phyloP scores from a whole-genome alignment of 2,113 vertebrate species.

The Sisor rabdophorus region DNA sequence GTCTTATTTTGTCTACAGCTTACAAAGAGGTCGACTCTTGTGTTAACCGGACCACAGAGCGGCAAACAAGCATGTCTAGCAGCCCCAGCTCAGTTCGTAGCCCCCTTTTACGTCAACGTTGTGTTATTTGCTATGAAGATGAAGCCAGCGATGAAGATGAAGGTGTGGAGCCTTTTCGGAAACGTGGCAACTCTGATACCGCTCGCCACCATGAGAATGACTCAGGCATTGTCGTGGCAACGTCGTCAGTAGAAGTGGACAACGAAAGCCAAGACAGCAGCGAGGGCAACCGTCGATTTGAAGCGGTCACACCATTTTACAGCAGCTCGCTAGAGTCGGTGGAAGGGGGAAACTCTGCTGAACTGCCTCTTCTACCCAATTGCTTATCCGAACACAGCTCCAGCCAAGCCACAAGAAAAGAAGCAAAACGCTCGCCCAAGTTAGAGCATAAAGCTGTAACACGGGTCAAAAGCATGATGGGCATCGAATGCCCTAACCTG shows the following conservation, averaged over 20 bases:
- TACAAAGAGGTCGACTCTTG: conserved; percentile 59
- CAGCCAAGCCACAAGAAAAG: conserved; percentile 63
- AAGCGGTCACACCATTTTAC: conserved; percentile 58
- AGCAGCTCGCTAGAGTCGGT: conserved; percentile 61
- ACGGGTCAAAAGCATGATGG: conserved; percentile 74
- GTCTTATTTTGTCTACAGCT: conserved; percentile 40
- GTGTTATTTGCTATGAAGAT: conserved; percentile 76
- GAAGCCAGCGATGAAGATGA: conserved; percentile 68
- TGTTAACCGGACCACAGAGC: conserved; percentile 56
- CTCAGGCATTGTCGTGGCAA: conserved; percentile 51
- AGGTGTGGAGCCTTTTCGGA: conserved; percentile 39
- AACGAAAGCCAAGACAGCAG: conserved; percentile 59
- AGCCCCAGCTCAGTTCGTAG: conserved; percentile 75
- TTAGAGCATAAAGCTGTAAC: conserved; percentile 78
- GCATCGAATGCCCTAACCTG: conserved; percentile 65
- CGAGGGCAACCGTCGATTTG: conserved; percentile 53
- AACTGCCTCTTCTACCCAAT: conserved; percentile 65
- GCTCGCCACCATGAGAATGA: conserved; percentile 48
- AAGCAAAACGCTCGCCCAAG: conserved; percentile 76
- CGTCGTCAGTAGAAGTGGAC: conserved; percentile 58
- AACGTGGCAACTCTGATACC: background rate
- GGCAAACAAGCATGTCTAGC: conserved; percentile 66
- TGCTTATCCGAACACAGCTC: conserved; percentile 56
- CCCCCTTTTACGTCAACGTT: conserved; percentile 81
- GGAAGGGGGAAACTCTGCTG: conserved; percentile 46